These are phyloP conservation scores for Megalops atlanticus DNA, from an alignment of 2,113 vertebrate species.

Conservation along the genomic window DNA sequence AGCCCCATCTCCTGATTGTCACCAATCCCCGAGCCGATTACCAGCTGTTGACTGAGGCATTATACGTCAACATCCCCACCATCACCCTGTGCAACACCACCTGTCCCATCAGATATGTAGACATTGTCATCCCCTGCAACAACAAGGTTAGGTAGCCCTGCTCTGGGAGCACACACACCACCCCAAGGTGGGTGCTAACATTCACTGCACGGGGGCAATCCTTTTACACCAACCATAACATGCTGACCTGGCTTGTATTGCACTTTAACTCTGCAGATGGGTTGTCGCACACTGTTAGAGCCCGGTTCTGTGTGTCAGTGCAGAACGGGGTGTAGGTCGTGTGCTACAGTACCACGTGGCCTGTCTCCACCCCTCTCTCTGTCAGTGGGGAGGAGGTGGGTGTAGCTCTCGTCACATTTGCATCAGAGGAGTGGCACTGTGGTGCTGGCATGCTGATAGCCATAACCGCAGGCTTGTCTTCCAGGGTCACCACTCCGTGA, in stretches of 20 bases:
- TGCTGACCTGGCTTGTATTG: not conserved
- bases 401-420: constrained; percentile 71
- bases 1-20: constrained; percentile 92
- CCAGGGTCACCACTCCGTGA: constrained; percentile 93
- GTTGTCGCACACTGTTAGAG: constrained; percentile 82
- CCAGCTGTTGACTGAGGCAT: constrained; percentile 94
- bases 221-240: no score
- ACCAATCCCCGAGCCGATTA: constrained; percentile 95
- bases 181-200: no score
- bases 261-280: not conserved
- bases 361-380: constrained; percentile 54
- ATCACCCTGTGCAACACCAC: constrained; percentile 97
- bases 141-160: constrained; percentile 76
- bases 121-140: constrained; percentile 95
- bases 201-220: no score
- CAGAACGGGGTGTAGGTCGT: constrained; percentile 79
- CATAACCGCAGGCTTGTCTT: no score
- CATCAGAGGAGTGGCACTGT: no score
- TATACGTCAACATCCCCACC: constrained; percentile 96
- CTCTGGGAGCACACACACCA: no score
- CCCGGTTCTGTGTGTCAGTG: constrained; percentile 72
- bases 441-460: no score
- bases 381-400: constrained; percentile 52
- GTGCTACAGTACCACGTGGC: constrained; percentile 78
- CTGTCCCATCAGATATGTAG: constrained; percentile 92